Percentiles rank a stretch among this genome's conserved stretches.
phyloP scores from a whole-genome alignment of 2,888 invertebrate species.

The Drosophila diplacantha region DNA sequence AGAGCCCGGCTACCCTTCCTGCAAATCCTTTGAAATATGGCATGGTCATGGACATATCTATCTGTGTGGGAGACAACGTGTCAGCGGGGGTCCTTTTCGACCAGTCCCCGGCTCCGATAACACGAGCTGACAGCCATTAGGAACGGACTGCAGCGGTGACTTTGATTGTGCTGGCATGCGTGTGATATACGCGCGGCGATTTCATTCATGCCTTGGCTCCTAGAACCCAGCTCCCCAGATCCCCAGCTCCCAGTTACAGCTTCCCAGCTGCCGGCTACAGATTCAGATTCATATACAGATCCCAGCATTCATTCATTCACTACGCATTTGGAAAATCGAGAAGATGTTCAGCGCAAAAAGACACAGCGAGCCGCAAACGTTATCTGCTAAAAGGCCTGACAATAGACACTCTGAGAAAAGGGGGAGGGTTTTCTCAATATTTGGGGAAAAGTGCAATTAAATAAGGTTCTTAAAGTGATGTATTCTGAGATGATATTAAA shows the following conservation, averaged over 20 bases:
- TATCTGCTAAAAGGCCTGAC: slow-evolving; percentile 34
- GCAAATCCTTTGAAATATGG: slow-evolving; percentile 59
- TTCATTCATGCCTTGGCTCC: slow-evolving; percentile 36
- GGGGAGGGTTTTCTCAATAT: neutral
- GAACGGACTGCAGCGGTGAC: slow-evolving; percentile 26
- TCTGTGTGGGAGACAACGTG: slow-evolving; percentile 20
- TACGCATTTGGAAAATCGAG: slow-evolving; percentile 34
- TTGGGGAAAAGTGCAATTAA: neutral
- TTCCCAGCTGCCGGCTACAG: neutral
- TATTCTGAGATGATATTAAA: neutral
- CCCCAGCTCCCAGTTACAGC: neutral
- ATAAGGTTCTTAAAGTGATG: too few species aligned
- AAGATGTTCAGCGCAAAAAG: slow-evolving; percentile 30
- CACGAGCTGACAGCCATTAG: slow-evolving; percentile 58
- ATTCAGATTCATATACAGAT: slow-evolving; percentile 9
- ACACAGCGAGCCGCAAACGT: slow-evolving; percentile 17
- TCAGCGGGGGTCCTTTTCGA: slow-evolving; percentile 30
- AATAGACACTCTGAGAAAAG: slow-evolving; percentile 6
- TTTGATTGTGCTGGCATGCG: slow-evolving; percentile 53
- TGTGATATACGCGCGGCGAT: slow-evolving; percentile 62
- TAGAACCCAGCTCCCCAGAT: neutral
- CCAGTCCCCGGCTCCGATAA: slow-evolving; percentile 47
- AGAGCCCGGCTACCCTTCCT: slow-evolving; percentile 1
- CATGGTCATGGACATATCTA: slow-evolving; percentile 28
- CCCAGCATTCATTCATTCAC: slow-evolving; percentile 30